These are phyloP conservation scores for Phalangium opilio DNA, from an alignment of 2,888 invertebrate species.

Conservation along the genomic window DNA sequence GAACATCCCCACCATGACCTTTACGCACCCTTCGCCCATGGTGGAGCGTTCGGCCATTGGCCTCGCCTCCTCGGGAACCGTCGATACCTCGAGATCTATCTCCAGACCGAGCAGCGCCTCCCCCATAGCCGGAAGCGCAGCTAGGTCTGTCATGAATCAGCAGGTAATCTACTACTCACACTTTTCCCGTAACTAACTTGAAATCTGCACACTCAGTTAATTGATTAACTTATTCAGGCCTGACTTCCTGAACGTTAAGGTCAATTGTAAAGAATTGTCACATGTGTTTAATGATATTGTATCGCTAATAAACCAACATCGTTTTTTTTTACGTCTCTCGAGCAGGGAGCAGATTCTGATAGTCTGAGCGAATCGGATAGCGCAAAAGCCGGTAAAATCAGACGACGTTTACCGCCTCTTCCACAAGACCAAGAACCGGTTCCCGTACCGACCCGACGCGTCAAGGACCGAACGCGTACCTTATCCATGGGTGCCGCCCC, in stretches of 20 bases:
- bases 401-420: conserved; percentile 36
- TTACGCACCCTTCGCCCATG: conserved; percentile 1
- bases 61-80: background rate
- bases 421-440: conserved; percentile 36
- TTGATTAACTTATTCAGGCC: too few species aligned
- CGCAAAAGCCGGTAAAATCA: conserved; percentile 33
- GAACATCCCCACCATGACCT: conserved; percentile 1
- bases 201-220: too few species aligned
- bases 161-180: too few species aligned
- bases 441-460: conserved; percentile 31
- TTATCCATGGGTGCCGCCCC: conserved; percentile 14
- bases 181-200: too few species aligned
- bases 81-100: conserved; percentile 1
- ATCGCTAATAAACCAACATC: background rate
- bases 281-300: background rate
- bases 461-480: conserved; percentile 25
- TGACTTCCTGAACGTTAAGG: too few species aligned
- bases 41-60: conserved; percentile 4
- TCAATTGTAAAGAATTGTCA: too few species aligned
- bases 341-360: conserved; percentile 33
- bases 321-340: conserved; percentile 2
- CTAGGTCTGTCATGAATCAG: background rate
- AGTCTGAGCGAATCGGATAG: conserved; percentile 37
- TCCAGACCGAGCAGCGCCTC: conserved; percentile 6
- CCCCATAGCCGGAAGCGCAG: conserved; percentile 2